These are phyloP conservation scores for Sinelater perroti DNA, from an alignment of 2,888 invertebrate species.

Conservation along the genomic window DNA sequence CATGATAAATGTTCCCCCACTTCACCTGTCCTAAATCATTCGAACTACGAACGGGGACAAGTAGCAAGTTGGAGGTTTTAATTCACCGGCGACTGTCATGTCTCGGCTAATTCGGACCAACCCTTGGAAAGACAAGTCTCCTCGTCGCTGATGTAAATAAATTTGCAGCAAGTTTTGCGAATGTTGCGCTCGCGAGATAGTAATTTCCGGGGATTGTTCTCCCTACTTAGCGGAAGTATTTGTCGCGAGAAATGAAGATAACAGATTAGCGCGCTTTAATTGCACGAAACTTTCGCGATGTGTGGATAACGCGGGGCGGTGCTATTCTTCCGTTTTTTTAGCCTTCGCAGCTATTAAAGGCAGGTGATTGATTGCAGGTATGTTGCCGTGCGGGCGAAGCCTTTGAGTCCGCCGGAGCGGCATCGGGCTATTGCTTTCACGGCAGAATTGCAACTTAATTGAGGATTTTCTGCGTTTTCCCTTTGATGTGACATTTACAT, in stretches of 20 bases:
- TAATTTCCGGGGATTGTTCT: slow-evolving; percentile 43
- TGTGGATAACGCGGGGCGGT: too few species aligned
- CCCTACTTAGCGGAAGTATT: slow-evolving; percentile 45
- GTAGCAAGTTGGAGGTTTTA: slow-evolving; percentile 49
- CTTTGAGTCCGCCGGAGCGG: too few species aligned
- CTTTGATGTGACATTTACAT: slow-evolving; percentile 21
- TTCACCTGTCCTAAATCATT: slow-evolving; percentile 55
- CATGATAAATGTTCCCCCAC: slow-evolving; percentile 55
- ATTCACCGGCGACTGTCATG: slow-evolving; percentile 50
- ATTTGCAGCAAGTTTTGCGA: slow-evolving; percentile 45
- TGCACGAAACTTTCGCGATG: slow-evolving; percentile 7
- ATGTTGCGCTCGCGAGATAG: slow-evolving; percentile 41
- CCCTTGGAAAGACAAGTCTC: slow-evolving; percentile 38
- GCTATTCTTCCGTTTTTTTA: too few species aligned
- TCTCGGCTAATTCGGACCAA: slow-evolving; percentile 48
- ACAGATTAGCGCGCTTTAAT: slow-evolving; percentile 27
- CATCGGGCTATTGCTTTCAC: too few species aligned
- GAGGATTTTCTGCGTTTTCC: slow-evolving; percentile 7
- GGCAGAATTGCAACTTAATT: neutral
- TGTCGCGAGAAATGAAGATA: slow-evolving; percentile 30
- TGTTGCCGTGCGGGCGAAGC: too few species aligned
- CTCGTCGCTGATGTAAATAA: slow-evolving; percentile 49
- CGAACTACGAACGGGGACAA: slow-evolving; percentile 43
- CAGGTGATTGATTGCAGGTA: too few species aligned
- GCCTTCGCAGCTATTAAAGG: too few species aligned